phyloP scores from a whole-genome alignment of 2,888 invertebrate genomes.

The Diachrysia chrysitis region DNA sequence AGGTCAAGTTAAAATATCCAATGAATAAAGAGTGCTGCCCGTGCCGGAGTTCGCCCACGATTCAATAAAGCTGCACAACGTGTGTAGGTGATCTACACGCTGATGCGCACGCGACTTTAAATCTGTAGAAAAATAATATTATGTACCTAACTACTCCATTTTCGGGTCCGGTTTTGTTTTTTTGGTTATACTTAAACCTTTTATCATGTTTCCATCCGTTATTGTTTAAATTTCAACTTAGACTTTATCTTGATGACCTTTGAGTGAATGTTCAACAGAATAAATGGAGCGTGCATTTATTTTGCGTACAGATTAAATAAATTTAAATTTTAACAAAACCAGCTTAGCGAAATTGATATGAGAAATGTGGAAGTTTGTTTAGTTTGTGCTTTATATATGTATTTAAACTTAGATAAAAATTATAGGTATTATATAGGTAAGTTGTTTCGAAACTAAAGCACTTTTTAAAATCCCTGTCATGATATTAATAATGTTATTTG shows the following conservation, averaged over 20 bases:
- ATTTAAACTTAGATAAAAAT: too few relatives aligned
- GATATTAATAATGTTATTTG: background rate
- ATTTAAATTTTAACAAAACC: background rate
- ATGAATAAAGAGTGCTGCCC: conserved; percentile 39
- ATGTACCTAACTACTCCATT: background rate
- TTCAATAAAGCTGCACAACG: conserved; percentile 67
- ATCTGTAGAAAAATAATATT: background rate
- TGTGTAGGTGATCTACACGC: too few relatives aligned
- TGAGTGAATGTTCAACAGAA: conserved; percentile 1
- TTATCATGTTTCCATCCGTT: conserved; percentile 6
- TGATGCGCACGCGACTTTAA: conserved; percentile 15
- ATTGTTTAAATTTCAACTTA: conserved; percentile 2
- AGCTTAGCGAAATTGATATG: background rate
- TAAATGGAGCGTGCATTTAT: conserved; percentile 6
- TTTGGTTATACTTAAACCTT: background rate
- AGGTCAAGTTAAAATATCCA: conserved; percentile 50
- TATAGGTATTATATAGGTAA: too few relatives aligned
- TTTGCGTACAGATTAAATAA: background rate
- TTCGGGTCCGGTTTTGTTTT: background rate
- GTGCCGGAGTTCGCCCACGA: conserved; percentile 69
- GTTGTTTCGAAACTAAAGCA: too few relatives aligned
- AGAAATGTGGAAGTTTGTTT: background rate
- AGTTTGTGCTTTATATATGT: too few relatives aligned
- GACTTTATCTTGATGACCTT: conserved; percentile 6
- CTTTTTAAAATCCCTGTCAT: background rate